Percentiles rank a stretch among this genome's conserved stretches.
These are phyloP conservation scores for Synergus umbraculus DNA, from an alignment of 2,888 invertebrate genomes.

Conservation along the genomic window DNA sequence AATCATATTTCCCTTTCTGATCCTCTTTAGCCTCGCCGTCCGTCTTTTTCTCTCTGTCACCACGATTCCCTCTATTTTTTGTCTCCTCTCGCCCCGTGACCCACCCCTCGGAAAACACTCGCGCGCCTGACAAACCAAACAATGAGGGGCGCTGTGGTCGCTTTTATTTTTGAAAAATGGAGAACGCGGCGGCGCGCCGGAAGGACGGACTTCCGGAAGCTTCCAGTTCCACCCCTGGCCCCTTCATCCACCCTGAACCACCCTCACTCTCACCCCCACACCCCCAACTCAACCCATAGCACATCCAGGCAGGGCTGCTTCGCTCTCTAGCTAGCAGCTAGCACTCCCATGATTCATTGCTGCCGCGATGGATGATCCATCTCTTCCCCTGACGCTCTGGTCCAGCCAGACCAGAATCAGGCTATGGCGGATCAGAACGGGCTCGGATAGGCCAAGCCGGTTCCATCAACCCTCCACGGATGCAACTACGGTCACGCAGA, in stretches of 20 bases:
- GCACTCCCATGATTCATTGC: slow-evolving; percentile 76
- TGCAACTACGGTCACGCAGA: slow-evolving; percentile 54
- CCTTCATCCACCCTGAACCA: slow-evolving; percentile 68
- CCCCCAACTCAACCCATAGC: slow-evolving; percentile 79
- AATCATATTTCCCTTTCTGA: slow-evolving; percentile 22
- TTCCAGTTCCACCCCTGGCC: slow-evolving; percentile 58
- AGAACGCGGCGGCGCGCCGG: slow-evolving; percentile 67
- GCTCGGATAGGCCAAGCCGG: slow-evolving; percentile 45
- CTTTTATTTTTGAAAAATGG: slow-evolving; percentile 76
- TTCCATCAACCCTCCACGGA: slow-evolving; percentile 55
- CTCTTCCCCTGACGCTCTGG: slow-evolving; percentile 69
- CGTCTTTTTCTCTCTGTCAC: slow-evolving; percentile 36
- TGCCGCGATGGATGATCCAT: slow-evolving; percentile 77
- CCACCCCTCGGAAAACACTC: slow-evolving; percentile 45
- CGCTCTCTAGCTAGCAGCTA: slow-evolving; percentile 61
- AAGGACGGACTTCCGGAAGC: slow-evolving; percentile 73
- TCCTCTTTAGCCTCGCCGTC: slow-evolving; percentile 13
- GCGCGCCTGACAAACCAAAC: slow-evolving; percentile 67
- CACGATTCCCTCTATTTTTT: slow-evolving; percentile 44
- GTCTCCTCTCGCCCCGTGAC: slow-evolving; percentile 44
- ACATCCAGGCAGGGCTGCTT: slow-evolving; percentile 59
- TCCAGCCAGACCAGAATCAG: slow-evolving; percentile 55
- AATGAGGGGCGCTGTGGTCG: slow-evolving; percentile 71
- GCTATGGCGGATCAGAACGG: slow-evolving; percentile 56
- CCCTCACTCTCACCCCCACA: slow-evolving; percentile 72